Evolutionary conservation across 2,113 vertebrate species (phyloP).

Genomic region (Ictalurus furcatus): DNA sequence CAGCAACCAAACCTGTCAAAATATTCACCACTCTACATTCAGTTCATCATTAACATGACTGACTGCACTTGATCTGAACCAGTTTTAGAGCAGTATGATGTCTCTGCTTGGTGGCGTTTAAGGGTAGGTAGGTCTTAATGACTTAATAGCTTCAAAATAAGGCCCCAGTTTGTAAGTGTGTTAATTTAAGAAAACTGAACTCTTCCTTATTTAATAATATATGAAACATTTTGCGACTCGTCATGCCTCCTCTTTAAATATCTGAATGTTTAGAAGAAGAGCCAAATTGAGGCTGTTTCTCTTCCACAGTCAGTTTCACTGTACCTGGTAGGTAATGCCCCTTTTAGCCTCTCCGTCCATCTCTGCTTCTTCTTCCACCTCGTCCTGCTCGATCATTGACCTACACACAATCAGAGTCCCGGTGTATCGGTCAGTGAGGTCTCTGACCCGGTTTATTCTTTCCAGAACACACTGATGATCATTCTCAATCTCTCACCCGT

Average conservation of each 20-base stretch:
- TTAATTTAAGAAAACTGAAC: background rate
- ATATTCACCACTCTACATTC: background rate
- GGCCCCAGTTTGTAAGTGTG: background rate
- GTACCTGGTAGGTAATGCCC: constrained; percentile 80
- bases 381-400: constrained; percentile 57
- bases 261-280: background rate
- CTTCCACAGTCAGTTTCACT: background rate
- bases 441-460: background rate
- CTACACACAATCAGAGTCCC: constrained; percentile 17
- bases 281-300: background rate
- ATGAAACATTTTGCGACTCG: background rate
- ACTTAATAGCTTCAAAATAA: background rate
- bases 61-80: background rate
- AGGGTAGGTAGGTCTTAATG: background rate
- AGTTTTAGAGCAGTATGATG: background rate
- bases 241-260: background rate
- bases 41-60: background rate
- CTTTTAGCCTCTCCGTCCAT: constrained; percentile 71
- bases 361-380: constrained; percentile 51
- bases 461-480: background rate
- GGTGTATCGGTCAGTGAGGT: background rate
- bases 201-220: background rate
- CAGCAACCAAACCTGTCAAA: background rate
- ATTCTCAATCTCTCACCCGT: constrained; percentile 60
- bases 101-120: background rate